Conservation (phyloP, 2,888 invertebrate species). For the Eilema depressum region DNA sequence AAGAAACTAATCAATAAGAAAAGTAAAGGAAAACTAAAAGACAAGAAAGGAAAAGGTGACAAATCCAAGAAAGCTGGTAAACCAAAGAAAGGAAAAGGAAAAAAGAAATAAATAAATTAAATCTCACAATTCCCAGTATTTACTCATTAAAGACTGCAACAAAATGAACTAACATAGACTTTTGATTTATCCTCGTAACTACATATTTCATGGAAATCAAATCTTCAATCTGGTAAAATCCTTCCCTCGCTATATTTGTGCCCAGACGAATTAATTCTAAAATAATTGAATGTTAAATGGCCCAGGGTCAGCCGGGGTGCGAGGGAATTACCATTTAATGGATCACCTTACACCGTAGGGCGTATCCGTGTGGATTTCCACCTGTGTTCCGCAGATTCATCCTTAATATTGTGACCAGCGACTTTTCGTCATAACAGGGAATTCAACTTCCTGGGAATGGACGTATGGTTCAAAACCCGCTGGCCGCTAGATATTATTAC, state of each 20-base stretch:
- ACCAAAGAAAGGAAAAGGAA: conserved; percentile 54
- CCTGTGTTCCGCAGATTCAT: too few relatives aligned
- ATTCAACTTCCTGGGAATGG: not conserved
- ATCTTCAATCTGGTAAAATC: not conserved
- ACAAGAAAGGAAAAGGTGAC: conserved; percentile 38
- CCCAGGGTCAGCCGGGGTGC: too few relatives aligned
- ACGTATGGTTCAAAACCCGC: too few relatives aligned
- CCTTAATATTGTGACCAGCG: not conserved
- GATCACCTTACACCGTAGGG: too few relatives aligned
- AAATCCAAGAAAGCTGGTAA: conserved; percentile 36
- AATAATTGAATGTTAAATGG: not conserved
- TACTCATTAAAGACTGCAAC: not conserved
- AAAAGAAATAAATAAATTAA: conserved; percentile 33
- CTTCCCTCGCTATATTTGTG: not conserved
- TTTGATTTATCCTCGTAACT: not conserved
- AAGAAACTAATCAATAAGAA: conserved; percentile 38
- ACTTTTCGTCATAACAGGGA: not conserved
- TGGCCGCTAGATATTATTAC: too few relatives aligned
- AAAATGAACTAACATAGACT: not conserved
- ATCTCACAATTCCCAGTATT: not conserved
- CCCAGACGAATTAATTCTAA: not conserved
- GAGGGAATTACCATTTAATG: too few relatives aligned
- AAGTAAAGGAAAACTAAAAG: conserved; percentile 41
- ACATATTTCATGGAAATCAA: not conserved
- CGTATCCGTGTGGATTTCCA: too few relatives aligned